These are phyloP conservation scores for Magallana gigas DNA, from an alignment of 1,140 invertebrate genomes.

Conservation along the genomic window DNA sequence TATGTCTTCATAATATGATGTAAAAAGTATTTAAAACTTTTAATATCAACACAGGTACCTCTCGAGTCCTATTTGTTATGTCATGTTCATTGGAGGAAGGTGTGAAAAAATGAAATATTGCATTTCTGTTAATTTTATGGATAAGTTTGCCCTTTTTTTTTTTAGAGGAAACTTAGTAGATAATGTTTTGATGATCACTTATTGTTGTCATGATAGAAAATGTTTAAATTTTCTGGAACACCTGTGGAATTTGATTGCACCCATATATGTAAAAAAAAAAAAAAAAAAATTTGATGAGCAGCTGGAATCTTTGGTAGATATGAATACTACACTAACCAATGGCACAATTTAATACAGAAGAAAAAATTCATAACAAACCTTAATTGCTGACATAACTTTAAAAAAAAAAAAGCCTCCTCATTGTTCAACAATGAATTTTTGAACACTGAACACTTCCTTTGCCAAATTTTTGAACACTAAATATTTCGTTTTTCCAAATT, in stretches of 20 bases:
- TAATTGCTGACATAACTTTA: background rate
- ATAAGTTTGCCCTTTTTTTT: no score
- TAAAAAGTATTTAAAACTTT: background rate
- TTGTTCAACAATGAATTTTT: background rate
- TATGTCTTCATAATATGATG: slow-evolving; percentile 10
- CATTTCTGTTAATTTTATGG: no score
- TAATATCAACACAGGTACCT: slow-evolving; percentile 11
- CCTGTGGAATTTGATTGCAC: slow-evolving; percentile 35
- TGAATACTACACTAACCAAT: slow-evolving; percentile 3
- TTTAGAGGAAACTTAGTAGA: no score
- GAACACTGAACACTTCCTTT: background rate
- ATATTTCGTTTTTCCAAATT: no score
- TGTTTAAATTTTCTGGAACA: slow-evolving; percentile 6
- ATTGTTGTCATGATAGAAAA: background rate
- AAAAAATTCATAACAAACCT: slow-evolving; percentile 20
- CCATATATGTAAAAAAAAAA: slow-evolving; percentile 5
- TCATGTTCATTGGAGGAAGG: background rate
- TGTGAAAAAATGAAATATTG: no score
- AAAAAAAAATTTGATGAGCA: background rate
- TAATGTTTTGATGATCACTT: background rate
- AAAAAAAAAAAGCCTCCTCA: background rate
- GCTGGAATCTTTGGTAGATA: slow-evolving; percentile 23
- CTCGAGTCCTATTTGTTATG: slow-evolving; percentile 5
- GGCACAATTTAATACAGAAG: background rate
- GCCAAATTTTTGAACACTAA: no score